phyloP scores from a whole-genome alignment of 2,113 vertebrate genomes.

The Psephotus haematonotus region DNA sequence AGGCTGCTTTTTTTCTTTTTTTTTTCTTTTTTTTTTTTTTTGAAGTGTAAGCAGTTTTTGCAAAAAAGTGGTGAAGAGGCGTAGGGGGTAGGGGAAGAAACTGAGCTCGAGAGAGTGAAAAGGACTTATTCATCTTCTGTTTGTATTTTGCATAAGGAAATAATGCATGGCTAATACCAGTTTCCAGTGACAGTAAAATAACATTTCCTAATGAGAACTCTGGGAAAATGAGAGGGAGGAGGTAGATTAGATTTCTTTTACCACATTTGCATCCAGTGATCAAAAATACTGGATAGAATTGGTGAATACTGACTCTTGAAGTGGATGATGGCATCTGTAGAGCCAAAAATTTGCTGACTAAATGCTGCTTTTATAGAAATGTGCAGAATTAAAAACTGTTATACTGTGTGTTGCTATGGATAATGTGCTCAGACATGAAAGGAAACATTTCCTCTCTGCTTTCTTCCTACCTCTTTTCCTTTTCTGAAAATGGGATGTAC shows the following conservation, averaged over 20 bases:
- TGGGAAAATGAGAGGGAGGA: neutral
- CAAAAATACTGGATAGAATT: neutral
- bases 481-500: neutral
- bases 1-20: too few species aligned
- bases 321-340: neutral
- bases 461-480: neutral
- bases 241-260: conserved; percentile 9
- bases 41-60: neutral
- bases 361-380: neutral
- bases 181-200: conserved; percentile 3
- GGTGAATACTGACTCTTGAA: conserved; percentile 6
- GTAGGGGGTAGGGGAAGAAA: neutral
- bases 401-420: neutral
- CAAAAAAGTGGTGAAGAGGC: neutral
- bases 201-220: neutral
- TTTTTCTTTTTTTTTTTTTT: neutral
- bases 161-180: neutral
- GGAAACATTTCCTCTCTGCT: neutral
- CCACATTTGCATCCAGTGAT: conserved; percentile 1
- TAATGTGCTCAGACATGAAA: neutral
- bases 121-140: neutral
- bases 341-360: conserved; percentile 13
- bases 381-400: neutral
- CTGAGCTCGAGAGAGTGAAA: neutral
- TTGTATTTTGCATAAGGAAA: neutral